Evolutionary conservation across 2,113 vertebrate species (phyloP).

Genomic region (Silurus asotus): DNA sequence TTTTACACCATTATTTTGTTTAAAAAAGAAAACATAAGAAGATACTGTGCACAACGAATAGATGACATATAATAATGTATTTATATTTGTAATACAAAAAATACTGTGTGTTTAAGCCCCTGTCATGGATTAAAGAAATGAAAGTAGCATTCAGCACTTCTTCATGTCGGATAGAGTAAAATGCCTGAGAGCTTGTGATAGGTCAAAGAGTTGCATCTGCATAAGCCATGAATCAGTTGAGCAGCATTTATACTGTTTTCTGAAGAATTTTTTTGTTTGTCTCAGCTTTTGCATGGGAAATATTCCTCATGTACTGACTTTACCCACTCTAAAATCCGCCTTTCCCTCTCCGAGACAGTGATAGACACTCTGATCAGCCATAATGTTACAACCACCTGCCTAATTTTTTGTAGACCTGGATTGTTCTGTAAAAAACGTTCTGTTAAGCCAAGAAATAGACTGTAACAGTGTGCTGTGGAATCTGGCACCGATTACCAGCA

Average conservation of each 20-base stretch:
- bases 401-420: too few species aligned
- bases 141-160: background rate
- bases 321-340: too few species aligned
- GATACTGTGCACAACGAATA: background rate
- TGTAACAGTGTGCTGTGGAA: too few species aligned
- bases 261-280: background rate
- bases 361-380: too few species aligned
- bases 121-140: background rate
- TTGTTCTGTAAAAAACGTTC: too few species aligned
- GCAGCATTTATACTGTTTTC: background rate
- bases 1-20: background rate
- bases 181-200: background rate
- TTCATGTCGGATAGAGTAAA: background rate
- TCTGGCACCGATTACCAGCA: too few species aligned
- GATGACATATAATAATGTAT: background rate
- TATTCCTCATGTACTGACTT: too few species aligned
- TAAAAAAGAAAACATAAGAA: background rate
- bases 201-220: background rate
- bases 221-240: background rate
- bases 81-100: background rate
- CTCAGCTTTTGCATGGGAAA: too few species aligned
- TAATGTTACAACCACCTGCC: too few species aligned
- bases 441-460: too few species aligned
- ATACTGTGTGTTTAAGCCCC: background rate
- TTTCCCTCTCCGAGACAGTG: too few species aligned